phyloP scores from a whole-genome alignment of 2,888 invertebrate genomes.

The Cremastobaeus sp. region DNA sequence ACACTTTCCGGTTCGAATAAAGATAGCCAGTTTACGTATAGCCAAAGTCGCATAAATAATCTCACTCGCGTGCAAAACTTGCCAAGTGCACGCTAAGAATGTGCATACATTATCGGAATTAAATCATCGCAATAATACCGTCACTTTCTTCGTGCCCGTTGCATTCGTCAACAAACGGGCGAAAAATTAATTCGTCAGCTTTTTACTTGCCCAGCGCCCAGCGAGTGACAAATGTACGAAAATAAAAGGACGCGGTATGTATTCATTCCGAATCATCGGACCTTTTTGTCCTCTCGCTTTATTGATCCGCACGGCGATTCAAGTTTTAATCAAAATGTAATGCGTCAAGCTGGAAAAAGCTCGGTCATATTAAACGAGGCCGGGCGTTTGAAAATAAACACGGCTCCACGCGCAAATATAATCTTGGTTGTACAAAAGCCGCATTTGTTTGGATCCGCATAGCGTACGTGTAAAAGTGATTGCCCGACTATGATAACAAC shows the following conservation, averaged over 20 bases:
- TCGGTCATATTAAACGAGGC: neutral
- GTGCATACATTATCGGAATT: neutral
- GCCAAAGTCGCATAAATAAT: slow-evolving; percentile 18
- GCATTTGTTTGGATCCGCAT: neutral
- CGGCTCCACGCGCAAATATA: neutral
- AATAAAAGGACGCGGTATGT: neutral
- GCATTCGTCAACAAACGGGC: no score
- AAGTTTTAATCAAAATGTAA: slow-evolving; percentile 3
- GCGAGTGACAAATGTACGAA: slow-evolving; percentile 4
- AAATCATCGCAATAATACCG: no score
- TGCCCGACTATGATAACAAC: neutral
- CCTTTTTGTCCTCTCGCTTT: slow-evolving; percentile 3
- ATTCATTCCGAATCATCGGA: neutral
- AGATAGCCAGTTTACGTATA: slow-evolving; percentile 13
- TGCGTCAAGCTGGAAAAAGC: slow-evolving; percentile 7
- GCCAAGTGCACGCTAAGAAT: slow-evolving; percentile 6
- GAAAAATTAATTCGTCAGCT: no score
- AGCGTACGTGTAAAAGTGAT: slow-evolving; percentile 4
- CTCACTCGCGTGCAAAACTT: slow-evolving; percentile 10
- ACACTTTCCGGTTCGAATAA: slow-evolving; percentile 30
- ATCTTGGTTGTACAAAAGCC: neutral
- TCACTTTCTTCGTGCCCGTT: no score
- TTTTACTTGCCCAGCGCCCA: no score
- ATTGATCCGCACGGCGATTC: neutral
- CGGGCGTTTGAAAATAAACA: neutral